Evolutionary conservation across 2,113 vertebrate genomes (phyloP), one percentile per base, ranked within the genome.

Genomic region (Arothron firmamentum): DNA sequence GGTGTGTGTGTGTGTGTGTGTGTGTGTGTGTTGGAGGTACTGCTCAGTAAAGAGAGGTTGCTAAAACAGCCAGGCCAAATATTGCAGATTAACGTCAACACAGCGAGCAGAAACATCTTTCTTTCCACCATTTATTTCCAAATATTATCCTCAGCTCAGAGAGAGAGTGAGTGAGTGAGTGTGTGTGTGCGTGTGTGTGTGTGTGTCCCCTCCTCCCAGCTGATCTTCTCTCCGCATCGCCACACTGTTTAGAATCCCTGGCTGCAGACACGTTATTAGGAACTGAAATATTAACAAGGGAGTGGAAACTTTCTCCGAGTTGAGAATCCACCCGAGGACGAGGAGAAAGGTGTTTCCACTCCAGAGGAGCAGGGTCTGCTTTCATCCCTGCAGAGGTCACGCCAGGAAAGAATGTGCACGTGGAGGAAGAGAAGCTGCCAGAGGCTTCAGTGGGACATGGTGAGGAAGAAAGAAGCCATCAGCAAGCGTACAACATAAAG

Each of bases 341-440:
- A 70, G 74, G 81, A 85, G 71, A 82, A 79, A 83, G 69, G 63
- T 63, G 60, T 55, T 75, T 77, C 75, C 73, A 77, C 55, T 82
- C 62, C 59, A 34, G n/a, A n/a, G n/a, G n/a, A n/a, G n/a, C n/a
- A n/a, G n/a, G n/a, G n/a, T n/a, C n/a, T n/a, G n/a, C 48, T 21
- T n/a, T 52, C 47, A 11, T 61, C 65, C 53, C 31, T 19, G 48
- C 50, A 0, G 58, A 45, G 53, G 46, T 75, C 60, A 69, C 50
- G 73, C 31, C 20, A 68, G 73, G 63, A 62, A 80, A 75, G 13
- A 0, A 9, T 23, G 55, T 11, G 59, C 56, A 25, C 56, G 45
- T 6, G 6, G 57, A 68, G 67, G 59, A 64, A 68, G n/a, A n/a
- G 62, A 42, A 62, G 71, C 74, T 79, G 72, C 64, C 61, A 62